Evolutionary conservation across 2,113 vertebrate species (phyloP), one percentile per base, ranked within the genome.

Genomic region (Brachypodius melanocephalos): DNA sequence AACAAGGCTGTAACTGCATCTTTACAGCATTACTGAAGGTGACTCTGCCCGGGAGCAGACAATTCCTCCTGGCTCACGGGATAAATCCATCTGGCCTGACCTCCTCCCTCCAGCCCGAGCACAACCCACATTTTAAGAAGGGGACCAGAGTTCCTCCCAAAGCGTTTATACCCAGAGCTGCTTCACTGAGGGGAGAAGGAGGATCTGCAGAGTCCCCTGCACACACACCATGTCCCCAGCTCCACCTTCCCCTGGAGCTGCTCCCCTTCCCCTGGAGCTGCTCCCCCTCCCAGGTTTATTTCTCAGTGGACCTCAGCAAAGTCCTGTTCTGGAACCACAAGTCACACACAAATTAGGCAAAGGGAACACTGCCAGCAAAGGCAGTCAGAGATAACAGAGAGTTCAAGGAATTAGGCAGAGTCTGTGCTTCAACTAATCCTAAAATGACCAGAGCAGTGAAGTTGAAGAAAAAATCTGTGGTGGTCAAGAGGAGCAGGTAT

Each of bases 51-150:
- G 0, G 24, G 45, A 79, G 48, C 40, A 57, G 71, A 71, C 49
- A 32, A 7, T 20, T 71, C 72, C 72, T 66, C 42, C 75, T 31
- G 36, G 9, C 46, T 40, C 28, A 28, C 14, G 17, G 14, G 38
- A 36, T 9, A 31, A 40, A 63, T 54, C 79, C 24, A 6, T 20
- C 32, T 5, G 38, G 28, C 29, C 12, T 13, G 17, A 51, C 22
- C 69, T 68, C 63, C 63, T 71, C 51, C 89, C 74, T 83, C 40
- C 78, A 36, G 34, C 4, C 34, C 45, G 22, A 48, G 85, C 61
- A 63, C 16, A 34, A 12, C 5, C 38, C 17, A 8, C 0, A 0
- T n/a, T 69, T 54, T 7, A 31, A 16, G n/a, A 48, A 26, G 42
- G 9, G 42, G 4, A 57, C 31, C 52, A 8, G 2, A 65, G 31